Evolutionary conservation across 2,797 vertebrate genomes (phyloP), one percentile per base, ranked within the genome.

Genomic region (Betta splendens): DNA sequence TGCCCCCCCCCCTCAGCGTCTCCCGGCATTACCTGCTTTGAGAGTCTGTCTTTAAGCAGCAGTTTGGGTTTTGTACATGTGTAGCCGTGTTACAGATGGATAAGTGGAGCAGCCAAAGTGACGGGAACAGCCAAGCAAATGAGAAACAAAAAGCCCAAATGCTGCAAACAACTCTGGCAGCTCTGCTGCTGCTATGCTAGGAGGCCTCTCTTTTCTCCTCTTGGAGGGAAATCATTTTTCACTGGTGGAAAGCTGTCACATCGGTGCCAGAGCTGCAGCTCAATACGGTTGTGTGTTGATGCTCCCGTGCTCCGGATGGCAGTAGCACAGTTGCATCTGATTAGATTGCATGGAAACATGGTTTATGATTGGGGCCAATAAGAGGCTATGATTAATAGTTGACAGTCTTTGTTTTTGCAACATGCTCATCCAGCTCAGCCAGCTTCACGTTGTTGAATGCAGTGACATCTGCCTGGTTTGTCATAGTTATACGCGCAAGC

Each of bases 321-420:
- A 56, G 33, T 55, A 58, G 60, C 67, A 64, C 51, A 56, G 53
- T 68, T 60, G 61, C 43, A 69, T 80, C 56, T 69, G 67, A 87
- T 73, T 76, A 75, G 69, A 74, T 68, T 63, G 70, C 58, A 64
- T 54, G 64, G 54, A 53, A 59, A 61, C 48, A 37, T 45, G 57
- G 51, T 73, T 80, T 51, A 67, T 80, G 52, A 79, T 50, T 42
- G 60, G 29, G 59, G 53, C 58, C 44, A 67, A 72, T 77, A 71
- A 81, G 75, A 72, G 58, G 31, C 48, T 47, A 16, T 72, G 81
- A 77, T 87, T 78, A 81, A 79, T 70, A 67, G 63, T 56, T 48
- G 55, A 38, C 58, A 36, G 25, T 58, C 39, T 73, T 58, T 37
- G 12, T 63, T 64, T 69, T 56, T 59, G 50, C 61, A 48, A 50